Percentiles rank a stretch among this genome's conserved stretches.
These are phyloP conservation scores for Pogonocichla stellata DNA, from an alignment of 2,113 vertebrate genomes.

Conservation along the genomic window DNA sequence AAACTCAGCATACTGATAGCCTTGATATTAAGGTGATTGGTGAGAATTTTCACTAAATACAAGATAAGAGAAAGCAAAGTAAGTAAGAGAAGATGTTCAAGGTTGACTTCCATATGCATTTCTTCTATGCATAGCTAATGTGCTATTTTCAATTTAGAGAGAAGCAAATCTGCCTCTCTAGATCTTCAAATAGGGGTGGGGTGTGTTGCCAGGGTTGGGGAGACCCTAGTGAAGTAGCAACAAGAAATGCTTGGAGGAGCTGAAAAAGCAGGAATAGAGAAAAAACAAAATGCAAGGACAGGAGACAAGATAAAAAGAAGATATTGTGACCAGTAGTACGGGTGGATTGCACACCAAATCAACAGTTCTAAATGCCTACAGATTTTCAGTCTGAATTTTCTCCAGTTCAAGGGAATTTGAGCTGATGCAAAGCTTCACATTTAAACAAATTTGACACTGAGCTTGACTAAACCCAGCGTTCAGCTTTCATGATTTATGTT, in stretches of 20 bases:
- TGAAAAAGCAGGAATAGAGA: not conserved
- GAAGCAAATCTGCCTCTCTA: not conserved
- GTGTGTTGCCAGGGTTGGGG: not conserved
- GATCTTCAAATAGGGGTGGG: not conserved
- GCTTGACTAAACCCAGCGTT: not conserved
- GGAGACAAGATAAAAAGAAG: not conserved
- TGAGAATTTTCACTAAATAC: not conserved
- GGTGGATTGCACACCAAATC: not conserved
- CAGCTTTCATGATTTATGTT: not conserved
- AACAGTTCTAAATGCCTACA: not conserved
- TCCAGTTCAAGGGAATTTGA: not conserved
- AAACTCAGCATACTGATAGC: not conserved
- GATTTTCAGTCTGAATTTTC: not conserved
- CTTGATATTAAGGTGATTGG: not conserved
- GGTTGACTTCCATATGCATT: not conserved
- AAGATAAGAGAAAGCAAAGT: not conserved
- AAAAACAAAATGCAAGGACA: not conserved
- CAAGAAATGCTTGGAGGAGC: not conserved
- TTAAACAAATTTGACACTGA: not conserved
- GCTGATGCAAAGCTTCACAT: not conserved
- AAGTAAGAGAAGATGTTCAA: not conserved
- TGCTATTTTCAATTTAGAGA: not conserved
- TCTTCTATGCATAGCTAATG: not conserved
- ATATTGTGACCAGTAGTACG: not conserved
- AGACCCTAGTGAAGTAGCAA: not conserved